Evolutionary conservation across 2,113 vertebrate genomes (phyloP), one percentile per base, ranked within the genome.

Genomic region (Ptychochromis oligacanthus): DNA sequence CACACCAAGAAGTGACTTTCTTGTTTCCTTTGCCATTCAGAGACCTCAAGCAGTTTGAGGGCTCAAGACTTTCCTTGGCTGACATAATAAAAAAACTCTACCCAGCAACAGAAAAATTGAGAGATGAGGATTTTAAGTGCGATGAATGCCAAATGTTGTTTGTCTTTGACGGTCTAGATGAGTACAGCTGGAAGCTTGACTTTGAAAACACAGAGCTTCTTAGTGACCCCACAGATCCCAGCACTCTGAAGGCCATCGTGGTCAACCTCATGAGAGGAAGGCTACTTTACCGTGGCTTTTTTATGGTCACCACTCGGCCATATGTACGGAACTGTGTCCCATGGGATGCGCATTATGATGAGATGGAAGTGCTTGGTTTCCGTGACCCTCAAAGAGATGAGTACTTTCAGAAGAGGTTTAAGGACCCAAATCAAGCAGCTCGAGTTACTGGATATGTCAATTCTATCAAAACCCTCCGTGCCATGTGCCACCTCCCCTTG

Each of bases 401-500:
- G 43, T 96, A 93, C 87, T 96, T 96, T 40, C 80, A 14, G 20
- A 95, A 82, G 72, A 90, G 89, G 12, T 91, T 95, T 43, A 18
- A 11, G 5, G 77, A 95, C 1, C 78, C 60, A 13, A 70, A 31
- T n/a, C 88, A 93, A 49, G 95, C 94, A 2, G 85, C 81, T 57
- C 84, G 11, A 79, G 91, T 95, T 11, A 86, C 95, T 4, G 65
- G 38, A 4, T 81, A 94, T 1, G 24, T 95, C 54, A 89, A 81
- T 15, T 93, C 94, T 6, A 61, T 55, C 28, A 93, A 84, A 77
- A 95, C 93, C 4, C 81, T 96, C 18, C 81, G 85, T 72, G 89
- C 94, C 77, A 95, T 96, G 95, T 96, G 95, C 86, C 92, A 95
- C 77, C 80, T 94, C 72, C 95, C 95, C 1, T 36, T 94, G 79